phyloP scores from a whole-genome alignment of 2,888 invertebrate genomes.

The Cataglyphis albicans region DNA sequence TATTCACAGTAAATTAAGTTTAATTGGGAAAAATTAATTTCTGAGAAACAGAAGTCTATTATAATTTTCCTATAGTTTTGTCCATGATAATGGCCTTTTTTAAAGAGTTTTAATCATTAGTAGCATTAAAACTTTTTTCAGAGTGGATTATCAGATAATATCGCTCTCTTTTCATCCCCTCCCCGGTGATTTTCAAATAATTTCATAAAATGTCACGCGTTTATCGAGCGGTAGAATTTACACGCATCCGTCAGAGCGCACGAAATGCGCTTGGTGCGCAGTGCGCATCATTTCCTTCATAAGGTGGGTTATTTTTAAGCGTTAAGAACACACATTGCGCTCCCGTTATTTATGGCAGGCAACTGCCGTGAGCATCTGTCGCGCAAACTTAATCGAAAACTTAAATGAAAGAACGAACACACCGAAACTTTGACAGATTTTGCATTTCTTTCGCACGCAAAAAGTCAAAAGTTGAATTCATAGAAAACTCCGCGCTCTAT shows the following conservation, averaged over 20 bases:
- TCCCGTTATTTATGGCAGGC: slow-evolving; percentile 59
- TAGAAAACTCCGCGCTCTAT: too few relatives aligned
- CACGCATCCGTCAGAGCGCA: background rate
- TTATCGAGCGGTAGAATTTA: background rate
- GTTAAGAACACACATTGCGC: slow-evolving; percentile 12
- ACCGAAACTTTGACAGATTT: background rate
- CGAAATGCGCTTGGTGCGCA: background rate
- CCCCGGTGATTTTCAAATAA: background rate
- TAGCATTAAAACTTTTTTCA: too few relatives aligned
- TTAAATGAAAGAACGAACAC: background rate
- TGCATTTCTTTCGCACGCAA: too few relatives aligned
- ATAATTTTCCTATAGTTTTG: too few relatives aligned
- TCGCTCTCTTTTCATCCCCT: background rate
- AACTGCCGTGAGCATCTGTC: slow-evolving; percentile 23
- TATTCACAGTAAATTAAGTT: too few relatives aligned
- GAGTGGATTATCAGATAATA: background rate
- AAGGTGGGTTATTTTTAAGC: slow-evolving; percentile 54
- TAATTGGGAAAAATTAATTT: too few relatives aligned
- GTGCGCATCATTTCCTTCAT: slow-evolving; percentile 18
- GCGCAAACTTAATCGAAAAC: background rate
- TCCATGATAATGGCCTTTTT: too few relatives aligned
- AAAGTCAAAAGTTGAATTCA: too few relatives aligned
- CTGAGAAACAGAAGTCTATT: too few relatives aligned
- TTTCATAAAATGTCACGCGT: background rate
- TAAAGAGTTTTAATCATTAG: too few relatives aligned